Conservation (phyloP, 2,113 vertebrate species). For the Malurus melanocephalus region DNA sequence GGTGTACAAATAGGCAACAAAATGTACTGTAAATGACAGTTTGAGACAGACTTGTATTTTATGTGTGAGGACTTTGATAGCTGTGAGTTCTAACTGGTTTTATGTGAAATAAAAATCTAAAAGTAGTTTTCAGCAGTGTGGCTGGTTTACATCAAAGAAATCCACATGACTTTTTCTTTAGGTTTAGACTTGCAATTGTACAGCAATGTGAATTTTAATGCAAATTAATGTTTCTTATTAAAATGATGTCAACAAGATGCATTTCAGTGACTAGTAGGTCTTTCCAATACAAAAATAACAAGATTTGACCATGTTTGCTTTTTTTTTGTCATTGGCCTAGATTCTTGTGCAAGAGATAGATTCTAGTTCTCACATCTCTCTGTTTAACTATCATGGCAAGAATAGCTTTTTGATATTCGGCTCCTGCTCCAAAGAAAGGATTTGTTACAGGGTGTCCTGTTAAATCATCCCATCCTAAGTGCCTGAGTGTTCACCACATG, state of each 20-base stretch:
- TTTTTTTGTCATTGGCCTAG: not conserved
- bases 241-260: not conserved
- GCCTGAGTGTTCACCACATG: not conserved
- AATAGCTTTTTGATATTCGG: not conserved
- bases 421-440: not conserved
- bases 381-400: not conserved
- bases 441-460: not conserved
- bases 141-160: not conserved
- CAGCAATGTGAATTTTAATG: not conserved
- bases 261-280: not conserved
- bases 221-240: not conserved
- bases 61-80: not conserved
- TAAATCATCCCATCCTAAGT: not conserved
- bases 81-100: not conserved
- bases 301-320: not conserved
- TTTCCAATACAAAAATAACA: not conserved
- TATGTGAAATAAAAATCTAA: not conserved
- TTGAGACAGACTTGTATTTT: not conserved
- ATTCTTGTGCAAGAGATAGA: not conserved
- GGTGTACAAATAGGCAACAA: not conserved
- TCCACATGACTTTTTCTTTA: not conserved
- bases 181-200: not conserved
- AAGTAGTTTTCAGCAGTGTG: not conserved
- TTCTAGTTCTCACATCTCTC: not conserved
- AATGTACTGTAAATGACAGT: not conserved